phyloP scores from a whole-genome alignment of 2,113 vertebrate species.

The Pelecanus crispus region DNA sequence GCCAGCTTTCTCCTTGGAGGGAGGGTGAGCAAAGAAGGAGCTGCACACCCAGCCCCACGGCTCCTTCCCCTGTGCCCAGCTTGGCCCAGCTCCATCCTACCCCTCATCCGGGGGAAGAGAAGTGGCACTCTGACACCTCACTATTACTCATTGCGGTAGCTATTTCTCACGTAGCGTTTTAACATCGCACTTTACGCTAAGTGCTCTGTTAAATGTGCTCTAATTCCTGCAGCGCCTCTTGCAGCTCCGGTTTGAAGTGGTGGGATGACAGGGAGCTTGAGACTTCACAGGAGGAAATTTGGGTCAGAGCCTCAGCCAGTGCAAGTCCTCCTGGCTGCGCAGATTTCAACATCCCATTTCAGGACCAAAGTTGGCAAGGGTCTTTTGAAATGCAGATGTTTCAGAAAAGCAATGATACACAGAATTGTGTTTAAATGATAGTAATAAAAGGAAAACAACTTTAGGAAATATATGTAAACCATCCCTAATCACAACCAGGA shows the following conservation, averaged over 20 bases:
- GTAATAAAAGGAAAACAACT: conserved; percentile 46
- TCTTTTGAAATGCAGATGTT: conserved; percentile 9
- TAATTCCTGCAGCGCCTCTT: background rate
- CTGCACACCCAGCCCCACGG: background rate
- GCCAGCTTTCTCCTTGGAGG: background rate
- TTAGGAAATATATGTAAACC: conserved; percentile 50
- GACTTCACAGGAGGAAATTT: background rate
- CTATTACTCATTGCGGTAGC: background rate
- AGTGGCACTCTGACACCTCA: background rate
- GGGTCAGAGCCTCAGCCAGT: background rate
- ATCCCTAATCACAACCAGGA: conserved; percentile 38
- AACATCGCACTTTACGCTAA: background rate
- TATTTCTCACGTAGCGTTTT: background rate
- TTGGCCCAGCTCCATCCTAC: background rate
- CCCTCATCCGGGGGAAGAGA: background rate
- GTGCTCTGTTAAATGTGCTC: background rate
- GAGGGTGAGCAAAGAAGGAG: background rate
- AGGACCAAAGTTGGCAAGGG: background rate
- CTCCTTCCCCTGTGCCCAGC: background rate
- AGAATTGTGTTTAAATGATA: background rate
- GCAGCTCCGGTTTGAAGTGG: background rate
- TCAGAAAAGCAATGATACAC: background rate
- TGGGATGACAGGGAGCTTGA: background rate
- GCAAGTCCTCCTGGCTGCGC: background rate
- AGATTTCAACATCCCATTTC: background rate